A percentile compares a stretch with the other conserved stretches of the same genome.
Evolutionary conservation across 2,797 vertebrate species (phyloP).

Genomic region (Linurgus olivaceus): DNA sequence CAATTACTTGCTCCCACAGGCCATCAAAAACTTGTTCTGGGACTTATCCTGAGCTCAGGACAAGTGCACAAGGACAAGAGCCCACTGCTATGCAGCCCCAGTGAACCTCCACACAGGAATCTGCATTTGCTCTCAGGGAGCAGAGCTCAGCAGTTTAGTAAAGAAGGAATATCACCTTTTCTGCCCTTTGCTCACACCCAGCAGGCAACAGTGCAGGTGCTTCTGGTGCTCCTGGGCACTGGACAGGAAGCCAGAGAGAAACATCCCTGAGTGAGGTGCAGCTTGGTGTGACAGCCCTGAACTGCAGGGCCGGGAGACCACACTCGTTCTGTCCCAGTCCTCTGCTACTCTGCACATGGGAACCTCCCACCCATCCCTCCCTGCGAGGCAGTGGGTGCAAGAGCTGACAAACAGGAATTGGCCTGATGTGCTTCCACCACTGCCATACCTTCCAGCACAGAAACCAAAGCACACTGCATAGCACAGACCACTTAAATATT

Average conservation of each 20-base stretch:
- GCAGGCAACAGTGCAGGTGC: not conserved
- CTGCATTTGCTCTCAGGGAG: not conserved
- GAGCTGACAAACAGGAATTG: not conserved
- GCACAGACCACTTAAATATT: not conserved
- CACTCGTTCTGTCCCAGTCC: not conserved
- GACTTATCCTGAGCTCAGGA: not conserved
- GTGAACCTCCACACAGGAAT: not conserved
- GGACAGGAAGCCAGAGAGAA: not conserved
- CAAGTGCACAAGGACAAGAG: not conserved
- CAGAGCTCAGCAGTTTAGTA: not conserved
- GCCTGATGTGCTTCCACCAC: not conserved
- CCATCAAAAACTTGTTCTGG: not conserved
- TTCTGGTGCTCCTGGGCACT: not conserved
- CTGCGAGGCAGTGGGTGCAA: not conserved
- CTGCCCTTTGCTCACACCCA: not conserved
- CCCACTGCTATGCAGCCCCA: not conserved
- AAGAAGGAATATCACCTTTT: not conserved
- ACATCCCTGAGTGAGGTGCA: not conserved
- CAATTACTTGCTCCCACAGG: not conserved
- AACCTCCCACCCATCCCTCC: fast-evolving
- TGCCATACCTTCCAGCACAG: no score
- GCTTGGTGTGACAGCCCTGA: not conserved
- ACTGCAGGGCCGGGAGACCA: not conserved
- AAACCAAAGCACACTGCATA: not conserved
- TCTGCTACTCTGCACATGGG: not conserved